Evolutionary conservation across 2,797 vertebrate species (phyloP), one percentile per base, ranked within the genome.

Genomic region (Sebastes minor): DNA sequence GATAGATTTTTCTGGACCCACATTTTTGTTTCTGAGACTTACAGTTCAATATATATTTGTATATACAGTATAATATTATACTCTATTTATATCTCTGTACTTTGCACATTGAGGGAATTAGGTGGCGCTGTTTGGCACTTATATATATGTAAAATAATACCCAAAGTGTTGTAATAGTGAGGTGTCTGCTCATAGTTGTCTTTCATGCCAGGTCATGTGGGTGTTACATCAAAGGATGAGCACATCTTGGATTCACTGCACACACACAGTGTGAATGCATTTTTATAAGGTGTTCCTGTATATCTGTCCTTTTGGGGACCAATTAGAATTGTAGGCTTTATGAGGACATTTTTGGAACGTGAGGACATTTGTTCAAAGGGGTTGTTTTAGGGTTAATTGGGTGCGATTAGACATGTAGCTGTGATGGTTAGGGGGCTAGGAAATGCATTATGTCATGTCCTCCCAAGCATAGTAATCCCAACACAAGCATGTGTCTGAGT

Each of bases 161-260:
- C 5, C 6, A 6, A 6, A 5, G 35, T 27, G 38, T 27, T n/a
- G 20, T 52, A 59, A 59, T 18, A 59, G 25, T 16, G 56, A 59
- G 25, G 14, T 59, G 27, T 33, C 59, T 32, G 30, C 30, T 52
- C 22, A 49, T 28, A 11, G 66, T 32, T 42, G 30, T 18, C 64
- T 79, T 64, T 78, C 63, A 59, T 81, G 32, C 74, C 52, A 2
- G 62, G 12, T 81, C 82, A 61, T 33, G 74, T 57, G 53, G 57
- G 25, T 59, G 72, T 77, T n/a, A 70, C 53, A 66, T 85, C 71
- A 77, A 73, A 76, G 46, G 1, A 13, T 7, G 10, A 74, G 42
- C 52, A 38, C 6, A 2, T 35, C 42, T 75, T 78, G 80, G 80
- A 74, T 30, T 59, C 46, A 80, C 74, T 65, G 80, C 69, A 84